Evolutionary conservation across 1,140 invertebrate species (phyloP), one percentile per base, ranked within the genome.

Genomic region (Panagrolaimus sp.): DNA sequence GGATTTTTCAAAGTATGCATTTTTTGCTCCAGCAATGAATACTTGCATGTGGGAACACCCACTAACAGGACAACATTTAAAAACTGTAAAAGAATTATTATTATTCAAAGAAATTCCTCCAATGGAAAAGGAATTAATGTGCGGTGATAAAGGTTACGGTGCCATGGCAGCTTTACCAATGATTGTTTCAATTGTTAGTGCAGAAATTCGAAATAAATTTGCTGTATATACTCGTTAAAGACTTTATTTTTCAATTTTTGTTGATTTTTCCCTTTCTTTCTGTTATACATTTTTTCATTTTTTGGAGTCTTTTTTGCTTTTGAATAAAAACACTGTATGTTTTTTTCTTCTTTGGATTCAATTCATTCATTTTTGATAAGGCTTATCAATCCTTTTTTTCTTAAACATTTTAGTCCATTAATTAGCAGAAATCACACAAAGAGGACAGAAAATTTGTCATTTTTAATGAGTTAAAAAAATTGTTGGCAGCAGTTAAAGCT

Each of bases 11-110:
- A 82, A 81, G 62, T 55, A 70, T 0, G 66, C 78, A 1, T 80
- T 78, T 63, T 96, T 97, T 85, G 96, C 94, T 80, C 95, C 96
- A 0, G 94, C 96, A 1, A 99, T 99, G 96, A 98, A 98, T 82
- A 81, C 76, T 6, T 75, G 71, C 43, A 87, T 87, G 86, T 98
- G 92, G 89, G 87, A 94, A 69, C 95, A 98, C 86, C 95, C 95
- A 0, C 83, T 96, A 12, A 99, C 96, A 4, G 83, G 85, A 2
- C 86, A 86, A 65, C 90, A 98, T 78, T 88, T 97, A 58, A 79
- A 86, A 0, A 88, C 86, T 70, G 85, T 99, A 4, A 89, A 82
- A 58, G 72, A 79, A 21, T 67, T 73, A 38, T 47, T 82, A 10
- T 65, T 68, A 32, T 81, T 72, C 65, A 82, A 78, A 58, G 89